phyloP scores from a whole-genome alignment of 2,113 vertebrate genomes.

The Prochilodus magdalenae region DNA sequence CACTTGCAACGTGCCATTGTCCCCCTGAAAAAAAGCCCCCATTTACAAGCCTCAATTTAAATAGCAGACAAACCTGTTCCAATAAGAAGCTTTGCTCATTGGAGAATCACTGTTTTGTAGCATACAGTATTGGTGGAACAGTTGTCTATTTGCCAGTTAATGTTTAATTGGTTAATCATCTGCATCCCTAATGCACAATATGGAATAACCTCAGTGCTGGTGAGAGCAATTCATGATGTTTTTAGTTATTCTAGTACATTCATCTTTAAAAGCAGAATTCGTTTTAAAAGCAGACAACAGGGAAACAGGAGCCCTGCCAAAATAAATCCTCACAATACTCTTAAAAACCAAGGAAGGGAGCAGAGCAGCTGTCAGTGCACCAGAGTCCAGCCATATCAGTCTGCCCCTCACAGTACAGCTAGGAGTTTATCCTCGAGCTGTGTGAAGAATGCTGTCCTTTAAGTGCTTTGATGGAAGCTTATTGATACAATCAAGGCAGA shows the following conservation, averaged over 20 bases:
- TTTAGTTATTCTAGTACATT: neutral
- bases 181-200: too few relatives aligned
- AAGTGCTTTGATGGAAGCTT: constrained; percentile 12
- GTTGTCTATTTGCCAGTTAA: too few relatives aligned
- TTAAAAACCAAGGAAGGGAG: neutral
- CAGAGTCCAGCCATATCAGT: constrained; percentile 13
- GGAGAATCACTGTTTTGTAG: too few relatives aligned
- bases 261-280: neutral
- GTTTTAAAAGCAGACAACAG: neutral
- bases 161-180: too few relatives aligned
- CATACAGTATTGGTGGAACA: too few relatives aligned
- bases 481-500: constrained; percentile 17
- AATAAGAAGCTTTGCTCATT: too few relatives aligned
- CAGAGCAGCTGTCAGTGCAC: constrained; percentile 25
- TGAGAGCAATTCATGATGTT: neutral
- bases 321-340: neutral
- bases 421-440: constrained; percentile 1
- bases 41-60: too few relatives aligned
- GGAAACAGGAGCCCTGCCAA: neutral
- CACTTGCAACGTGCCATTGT: too few relatives aligned
- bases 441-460: neutral
- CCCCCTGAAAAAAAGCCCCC: too few relatives aligned
- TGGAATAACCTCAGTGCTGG: too few relatives aligned
- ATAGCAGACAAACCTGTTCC: too few relatives aligned
- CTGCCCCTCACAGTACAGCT: constrained; percentile 26